Evolutionary conservation across 1,140 invertebrate genomes (phyloP).

Genomic region (Globodera ellingtonae): DNA sequence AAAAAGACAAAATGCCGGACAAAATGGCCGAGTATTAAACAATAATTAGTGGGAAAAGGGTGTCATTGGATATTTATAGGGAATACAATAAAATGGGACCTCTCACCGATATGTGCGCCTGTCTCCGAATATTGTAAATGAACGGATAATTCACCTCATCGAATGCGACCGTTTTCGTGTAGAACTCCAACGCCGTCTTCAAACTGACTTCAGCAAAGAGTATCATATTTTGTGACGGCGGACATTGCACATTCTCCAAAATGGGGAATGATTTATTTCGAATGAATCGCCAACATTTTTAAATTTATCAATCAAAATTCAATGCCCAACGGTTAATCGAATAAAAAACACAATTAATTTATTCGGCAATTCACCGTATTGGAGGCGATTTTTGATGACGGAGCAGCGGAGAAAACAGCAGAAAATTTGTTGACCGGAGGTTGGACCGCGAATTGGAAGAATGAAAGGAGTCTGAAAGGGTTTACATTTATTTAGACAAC

Average conservation of each 20-base stretch:
- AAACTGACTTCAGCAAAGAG: slow-evolving; percentile 59
- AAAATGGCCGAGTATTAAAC: not conserved
- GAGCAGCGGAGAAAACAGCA: not conserved
- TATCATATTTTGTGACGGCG: slow-evolving; percentile 51
- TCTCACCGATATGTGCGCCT: too few species aligned
- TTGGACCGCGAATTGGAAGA: slow-evolving; percentile 55
- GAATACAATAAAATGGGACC: not conserved
- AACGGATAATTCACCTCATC: slow-evolving; percentile 37
- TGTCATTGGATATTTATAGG: not conserved
- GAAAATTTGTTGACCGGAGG: slow-evolving; percentile 45
- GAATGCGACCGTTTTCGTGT: slow-evolving; percentile 42
- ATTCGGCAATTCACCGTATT: not conserved
- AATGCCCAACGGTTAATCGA: not conserved
- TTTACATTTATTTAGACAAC: not conserved
- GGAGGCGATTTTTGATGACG: not conserved
- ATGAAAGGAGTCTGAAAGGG: slow-evolving; percentile 14
- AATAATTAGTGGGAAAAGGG: not conserved
- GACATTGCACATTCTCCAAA: slow-evolving; percentile 37
- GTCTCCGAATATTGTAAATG: too few species aligned
- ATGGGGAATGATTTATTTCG: not conserved
- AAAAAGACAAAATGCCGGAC: not conserved
- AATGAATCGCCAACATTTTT: too few species aligned
- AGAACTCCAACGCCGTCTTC: slow-evolving; percentile 55
- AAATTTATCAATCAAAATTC: not conserved
- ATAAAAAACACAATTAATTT: not conserved